Evolutionary conservation across 2,888 invertebrate genomes (phyloP).

Genomic region (Tupiocoris notatus): DNA sequence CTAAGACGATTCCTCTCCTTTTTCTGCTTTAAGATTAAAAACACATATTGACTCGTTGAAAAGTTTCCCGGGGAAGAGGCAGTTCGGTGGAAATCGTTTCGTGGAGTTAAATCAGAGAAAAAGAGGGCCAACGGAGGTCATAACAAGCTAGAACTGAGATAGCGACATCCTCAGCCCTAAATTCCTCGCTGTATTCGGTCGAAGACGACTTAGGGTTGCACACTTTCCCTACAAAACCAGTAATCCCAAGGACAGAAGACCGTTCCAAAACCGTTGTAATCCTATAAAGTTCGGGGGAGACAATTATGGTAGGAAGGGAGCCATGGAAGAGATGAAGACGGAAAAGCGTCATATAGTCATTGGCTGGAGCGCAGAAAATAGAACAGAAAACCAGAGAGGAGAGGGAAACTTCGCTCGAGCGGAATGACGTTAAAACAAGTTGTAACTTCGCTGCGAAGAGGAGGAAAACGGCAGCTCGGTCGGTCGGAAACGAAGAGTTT

Average conservation of each 20-base stretch:
- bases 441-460: not conserved
- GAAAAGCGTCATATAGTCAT: not conserved
- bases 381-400: not conserved
- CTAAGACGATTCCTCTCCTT: not conserved
- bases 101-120: not conserved
- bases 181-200: not conserved
- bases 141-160: not conserved
- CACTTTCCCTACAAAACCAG: not conserved
- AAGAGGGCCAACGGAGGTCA: not conserved
- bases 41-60: slow-evolving; percentile 23
- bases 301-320: not conserved
- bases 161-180: too few species aligned
- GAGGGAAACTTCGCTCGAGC: slow-evolving; percentile 2
- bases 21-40: slow-evolving; percentile 11
- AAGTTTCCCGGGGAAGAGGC: not conserved
- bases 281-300: not conserved
- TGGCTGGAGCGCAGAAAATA: not conserved
- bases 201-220: not conserved
- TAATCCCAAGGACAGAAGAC: not conserved
- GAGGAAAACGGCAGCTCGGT: not conserved
- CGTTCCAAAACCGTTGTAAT: not conserved
- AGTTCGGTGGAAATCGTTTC: not conserved
- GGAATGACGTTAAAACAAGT: not conserved
- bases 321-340: not conserved
- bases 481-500: not conserved